Percentiles rank a stretch among this genome's conserved stretches.
Evolutionary conservation across 1,140 invertebrate species (phyloP).

Genomic region (Sinonovacula constricta): DNA sequence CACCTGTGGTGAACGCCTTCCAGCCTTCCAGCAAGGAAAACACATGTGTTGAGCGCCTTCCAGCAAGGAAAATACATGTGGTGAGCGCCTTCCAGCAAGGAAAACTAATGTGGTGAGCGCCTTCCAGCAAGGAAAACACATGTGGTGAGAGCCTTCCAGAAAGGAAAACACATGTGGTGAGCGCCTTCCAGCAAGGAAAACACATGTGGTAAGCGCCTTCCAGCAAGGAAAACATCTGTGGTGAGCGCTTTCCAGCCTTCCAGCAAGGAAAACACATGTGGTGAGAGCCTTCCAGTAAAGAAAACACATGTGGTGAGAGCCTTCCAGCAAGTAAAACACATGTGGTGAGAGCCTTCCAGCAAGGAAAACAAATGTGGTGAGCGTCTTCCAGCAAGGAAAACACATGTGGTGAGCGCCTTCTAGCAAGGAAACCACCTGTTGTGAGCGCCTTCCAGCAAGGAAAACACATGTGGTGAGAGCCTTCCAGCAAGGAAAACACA

Average conservation of each 20-base stretch:
- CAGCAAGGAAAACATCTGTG: background rate
- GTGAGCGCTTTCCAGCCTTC: no score
- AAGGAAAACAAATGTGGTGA: background rate
- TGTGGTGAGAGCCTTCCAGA: background rate
- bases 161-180: background rate
- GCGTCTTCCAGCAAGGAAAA: background rate
- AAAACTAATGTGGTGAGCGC: no score
- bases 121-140: background rate
- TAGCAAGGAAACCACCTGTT: no score
- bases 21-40: no score
- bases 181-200: background rate
- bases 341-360: background rate
- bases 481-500: no score
- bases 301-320: background rate
- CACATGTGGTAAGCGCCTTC: background rate
- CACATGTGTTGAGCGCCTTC: no score
- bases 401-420: background rate
- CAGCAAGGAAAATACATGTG: no score
- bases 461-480: no score
- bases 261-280: background rate
- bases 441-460: no score
- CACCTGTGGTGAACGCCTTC: no score
- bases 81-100: no score
- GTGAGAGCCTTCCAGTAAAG: background rate
- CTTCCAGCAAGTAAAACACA: background rate